phyloP scores from a whole-genome alignment of 2,888 invertebrate genomes.

The Diogma glabrata region DNA sequence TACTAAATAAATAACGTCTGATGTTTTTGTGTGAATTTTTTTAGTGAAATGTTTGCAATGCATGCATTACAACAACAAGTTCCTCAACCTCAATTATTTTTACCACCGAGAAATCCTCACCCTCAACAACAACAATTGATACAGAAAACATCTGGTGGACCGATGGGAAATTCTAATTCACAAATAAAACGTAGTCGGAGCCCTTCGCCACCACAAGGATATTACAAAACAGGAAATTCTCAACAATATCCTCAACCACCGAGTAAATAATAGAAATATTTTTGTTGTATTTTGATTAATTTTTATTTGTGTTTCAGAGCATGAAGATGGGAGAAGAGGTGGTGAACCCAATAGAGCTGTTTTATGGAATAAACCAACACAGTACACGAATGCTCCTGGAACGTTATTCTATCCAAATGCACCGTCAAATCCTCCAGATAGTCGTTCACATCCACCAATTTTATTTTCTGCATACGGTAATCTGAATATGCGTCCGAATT shows the following conservation, averaged over 20 bases:
- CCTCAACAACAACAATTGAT: slow-evolving; percentile 29
- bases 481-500: slow-evolving; percentile 29
- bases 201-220: slow-evolving; percentile 40
- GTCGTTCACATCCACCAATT: slow-evolving; percentile 27
- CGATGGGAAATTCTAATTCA: slow-evolving; percentile 24
- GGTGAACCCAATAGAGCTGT: slow-evolving; percentile 69
- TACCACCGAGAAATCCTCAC: slow-evolving; percentile 42
- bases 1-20: slow-evolving; percentile 9
- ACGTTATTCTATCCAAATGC: slow-evolving; percentile 42
- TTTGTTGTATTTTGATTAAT: slow-evolving; percentile 14
- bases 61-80: slow-evolving; percentile 43
- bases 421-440: slow-evolving; percentile 35
- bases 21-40: slow-evolving; percentile 12
- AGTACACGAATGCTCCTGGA: slow-evolving; percentile 39
- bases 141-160: slow-evolving; percentile 26
- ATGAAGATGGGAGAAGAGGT: slow-evolving; percentile 69
- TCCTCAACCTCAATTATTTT: slow-evolving; percentile 53
- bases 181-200: slow-evolving; percentile 44
- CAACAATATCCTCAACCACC: slow-evolving; percentile 26
- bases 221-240: slow-evolving; percentile 28
- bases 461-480: slow-evolving; percentile 29
- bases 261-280: slow-evolving; percentile 26
- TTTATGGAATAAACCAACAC: slow-evolving; percentile 61
- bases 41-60: slow-evolving; percentile 48
- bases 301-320: slow-evolving; percentile 41